Evolutionary conservation across 1,140 invertebrate species (phyloP).

Genomic region (Meloidogyne hapla): DNA sequence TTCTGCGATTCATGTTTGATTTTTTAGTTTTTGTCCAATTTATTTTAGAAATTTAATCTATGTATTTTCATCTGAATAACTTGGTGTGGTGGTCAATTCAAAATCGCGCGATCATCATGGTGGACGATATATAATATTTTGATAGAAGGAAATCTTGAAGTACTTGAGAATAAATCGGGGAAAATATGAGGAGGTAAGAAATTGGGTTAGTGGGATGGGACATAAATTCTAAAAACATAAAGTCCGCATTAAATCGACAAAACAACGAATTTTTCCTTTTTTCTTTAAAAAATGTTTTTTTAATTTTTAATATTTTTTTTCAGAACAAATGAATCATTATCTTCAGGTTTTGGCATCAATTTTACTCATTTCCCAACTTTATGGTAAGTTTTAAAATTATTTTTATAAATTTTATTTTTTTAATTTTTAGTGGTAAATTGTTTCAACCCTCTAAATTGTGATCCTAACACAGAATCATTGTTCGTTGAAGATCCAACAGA

Average conservation of each 20-base stretch:
- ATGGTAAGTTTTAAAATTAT: not conserved
- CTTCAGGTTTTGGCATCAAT: not conserved
- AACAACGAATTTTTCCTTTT: not conserved
- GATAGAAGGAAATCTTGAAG: not conserved
- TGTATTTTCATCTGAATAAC: not conserved
- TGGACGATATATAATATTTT: not conserved
- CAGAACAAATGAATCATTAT: not conserved
- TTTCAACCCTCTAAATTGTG: not conserved
- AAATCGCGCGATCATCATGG: not conserved
- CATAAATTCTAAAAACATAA: not conserved
- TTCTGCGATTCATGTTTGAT: not conserved
- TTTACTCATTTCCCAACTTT: not conserved
- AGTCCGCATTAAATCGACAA: not conserved
- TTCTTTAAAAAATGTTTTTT: no score
- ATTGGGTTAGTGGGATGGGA: not conserved
- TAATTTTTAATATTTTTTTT: not conserved
- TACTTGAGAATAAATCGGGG: not conserved
- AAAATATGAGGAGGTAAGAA: not conserved
- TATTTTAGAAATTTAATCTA: not conserved
- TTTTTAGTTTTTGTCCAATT: not conserved
- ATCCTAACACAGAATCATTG: constrained; percentile 8
- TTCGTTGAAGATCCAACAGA: constrained; percentile 31
- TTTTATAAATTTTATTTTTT: not conserved
- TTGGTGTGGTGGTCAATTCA: not conserved
- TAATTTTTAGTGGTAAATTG: not conserved